Evolutionary conservation across 2,888 invertebrate genomes (phyloP).

Genomic region (Monoplex corrugatus): DNA sequence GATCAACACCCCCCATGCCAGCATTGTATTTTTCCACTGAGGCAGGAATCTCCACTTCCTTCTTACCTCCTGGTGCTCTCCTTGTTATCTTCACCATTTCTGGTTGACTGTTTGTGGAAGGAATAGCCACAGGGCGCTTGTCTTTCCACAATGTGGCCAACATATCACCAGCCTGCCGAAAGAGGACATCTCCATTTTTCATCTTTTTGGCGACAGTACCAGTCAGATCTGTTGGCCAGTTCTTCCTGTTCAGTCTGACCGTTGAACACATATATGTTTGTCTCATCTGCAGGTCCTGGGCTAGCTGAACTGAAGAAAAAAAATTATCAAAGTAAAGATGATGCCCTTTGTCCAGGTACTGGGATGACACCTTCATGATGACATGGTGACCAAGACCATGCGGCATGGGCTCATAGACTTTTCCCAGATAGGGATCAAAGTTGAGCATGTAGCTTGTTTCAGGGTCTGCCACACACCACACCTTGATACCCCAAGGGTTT

Average conservation of each 20-base stretch:
- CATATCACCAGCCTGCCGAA: slow-evolving; percentile 36
- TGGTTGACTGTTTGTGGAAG: slow-evolving; percentile 29
- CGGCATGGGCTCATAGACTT: not conserved
- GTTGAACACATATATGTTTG: slow-evolving; percentile 28
- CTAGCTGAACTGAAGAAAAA: slow-evolving; percentile 40
- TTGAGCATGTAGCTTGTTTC: slow-evolving; percentile 3
- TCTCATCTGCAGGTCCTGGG: slow-evolving; percentile 7
- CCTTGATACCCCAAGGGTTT: not conserved
- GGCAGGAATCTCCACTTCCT: not conserved
- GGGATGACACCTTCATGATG: not conserved
- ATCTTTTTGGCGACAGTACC: not conserved
- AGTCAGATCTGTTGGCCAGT: slow-evolving; percentile 1
- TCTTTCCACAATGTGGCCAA: slow-evolving; percentile 39
- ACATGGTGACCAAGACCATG: not conserved
- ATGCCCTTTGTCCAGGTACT: not conserved
- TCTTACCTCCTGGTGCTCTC: not conserved
- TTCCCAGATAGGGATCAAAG: slow-evolving; percentile 2
- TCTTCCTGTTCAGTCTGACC: not conserved
- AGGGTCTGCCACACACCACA: slow-evolving; percentile 33
- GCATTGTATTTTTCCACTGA: slow-evolving; percentile 33
- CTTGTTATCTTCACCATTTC: not conserved
- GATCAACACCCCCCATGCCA: slow-evolving; percentile 47
- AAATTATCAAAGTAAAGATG: slow-evolving; percentile 1
- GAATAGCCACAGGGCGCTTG: slow-evolving; percentile 17
- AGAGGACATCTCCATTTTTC: slow-evolving; percentile 19